phyloP scores from a whole-genome alignment of 1,140 invertebrate genomes.

The Lepidotrigona ventralis region DNA sequence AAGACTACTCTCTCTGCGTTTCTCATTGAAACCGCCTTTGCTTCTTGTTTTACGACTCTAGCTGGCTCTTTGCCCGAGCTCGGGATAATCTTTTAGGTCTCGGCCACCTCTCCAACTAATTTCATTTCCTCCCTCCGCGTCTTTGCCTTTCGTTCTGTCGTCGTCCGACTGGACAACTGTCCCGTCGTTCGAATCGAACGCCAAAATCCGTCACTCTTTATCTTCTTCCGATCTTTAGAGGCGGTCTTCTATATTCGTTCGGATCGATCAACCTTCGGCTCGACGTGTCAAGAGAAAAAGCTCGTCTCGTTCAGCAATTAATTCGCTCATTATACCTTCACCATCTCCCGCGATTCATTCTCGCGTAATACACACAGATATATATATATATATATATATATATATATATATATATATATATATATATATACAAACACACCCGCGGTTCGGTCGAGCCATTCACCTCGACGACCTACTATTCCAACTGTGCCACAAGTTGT shows the following conservation, averaged over 20 bases:
- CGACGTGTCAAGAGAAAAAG: neutral
- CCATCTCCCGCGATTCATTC: neutral
- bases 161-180: neutral
- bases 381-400: neutral
- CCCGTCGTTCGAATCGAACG: neutral
- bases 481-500: conserved; percentile 56
- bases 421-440: too few species aligned
- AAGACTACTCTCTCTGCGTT: too few species aligned
- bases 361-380: conserved; percentile 20
- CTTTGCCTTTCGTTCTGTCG: conserved; percentile 24
- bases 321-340: conserved; percentile 4
- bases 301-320: neutral
- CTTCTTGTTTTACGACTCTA: conserved; percentile 29
- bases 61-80: conserved; percentile 42
- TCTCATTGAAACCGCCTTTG: conserved; percentile 34
- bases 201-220: neutral
- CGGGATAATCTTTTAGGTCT: conserved; percentile 31
- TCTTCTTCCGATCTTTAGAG: too few species aligned
- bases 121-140: conserved; percentile 1
- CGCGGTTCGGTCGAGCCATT: neutral
- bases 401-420: too few species aligned
- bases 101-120: conserved; percentile 36
- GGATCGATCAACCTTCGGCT: neutral
- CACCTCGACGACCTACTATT: conserved; percentile 56
- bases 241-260: neutral